phyloP scores from a whole-genome alignment of 2,797 vertebrate species.

The Brachymystax lenok region DNA sequence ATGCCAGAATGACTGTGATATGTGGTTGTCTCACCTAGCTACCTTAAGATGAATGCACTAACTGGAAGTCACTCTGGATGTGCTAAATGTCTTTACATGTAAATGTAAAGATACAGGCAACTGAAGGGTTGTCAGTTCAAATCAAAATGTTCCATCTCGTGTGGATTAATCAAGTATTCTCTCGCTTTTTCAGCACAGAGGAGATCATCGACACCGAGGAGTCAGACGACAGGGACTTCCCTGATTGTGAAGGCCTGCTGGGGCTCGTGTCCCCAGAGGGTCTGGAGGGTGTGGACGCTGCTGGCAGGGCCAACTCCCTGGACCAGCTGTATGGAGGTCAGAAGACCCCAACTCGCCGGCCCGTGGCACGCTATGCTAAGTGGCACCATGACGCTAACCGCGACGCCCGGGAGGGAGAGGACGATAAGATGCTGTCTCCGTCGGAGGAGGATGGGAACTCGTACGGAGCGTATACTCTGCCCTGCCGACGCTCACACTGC shows the following conservation, averaged over 20 bases:
- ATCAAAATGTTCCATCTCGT: not conserved
- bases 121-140: not conserved
- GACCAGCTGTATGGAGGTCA: constrained; percentile 84
- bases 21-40: no score
- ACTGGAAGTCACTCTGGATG: no score
- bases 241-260: not conserved
- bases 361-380: constrained; percentile 68
- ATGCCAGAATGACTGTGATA: no score
- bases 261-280: not conserved
- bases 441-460: constrained; percentile 77
- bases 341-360: constrained; percentile 74
- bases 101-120: not conserved
- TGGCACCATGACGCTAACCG: constrained; percentile 78
- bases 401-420: constrained; percentile 58
- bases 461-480: constrained; percentile 90
- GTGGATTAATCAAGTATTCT: not conserved
- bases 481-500: constrained; percentile 95
- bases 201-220: constrained; percentile 88
- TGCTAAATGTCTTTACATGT: not conserved
- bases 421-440: constrained; percentile 72
- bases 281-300: constrained; percentile 56
- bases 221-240: constrained; percentile 65
- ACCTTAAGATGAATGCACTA: no score
- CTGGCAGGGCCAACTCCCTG: constrained; percentile 90
- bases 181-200: constrained; percentile 80